Conservation (phyloP, 2,888 invertebrate species). For the Gastracanthus pulcherrimus region DNA sequence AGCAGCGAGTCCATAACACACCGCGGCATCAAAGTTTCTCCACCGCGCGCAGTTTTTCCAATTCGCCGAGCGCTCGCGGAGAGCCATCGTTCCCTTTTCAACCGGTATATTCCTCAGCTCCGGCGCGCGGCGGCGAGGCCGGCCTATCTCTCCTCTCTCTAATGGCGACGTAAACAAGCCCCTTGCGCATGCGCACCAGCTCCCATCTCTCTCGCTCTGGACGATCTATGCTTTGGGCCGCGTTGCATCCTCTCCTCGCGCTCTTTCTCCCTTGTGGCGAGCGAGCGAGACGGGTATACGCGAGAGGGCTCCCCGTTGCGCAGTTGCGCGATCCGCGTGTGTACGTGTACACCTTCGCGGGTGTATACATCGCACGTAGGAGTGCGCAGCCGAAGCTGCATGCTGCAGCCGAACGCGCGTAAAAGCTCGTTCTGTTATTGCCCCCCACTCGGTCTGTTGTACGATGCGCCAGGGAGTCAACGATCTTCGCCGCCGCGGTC, state of each 20-base stretch:
- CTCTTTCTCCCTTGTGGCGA: slow-evolving; percentile 15
- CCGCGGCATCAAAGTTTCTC: no score
- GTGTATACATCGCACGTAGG: no score
- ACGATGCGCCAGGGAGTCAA: slow-evolving; percentile 15
- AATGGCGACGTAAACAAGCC: slow-evolving; percentile 74
- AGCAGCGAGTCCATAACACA: no score
- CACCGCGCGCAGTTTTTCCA: background rate
- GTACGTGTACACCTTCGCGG: no score
- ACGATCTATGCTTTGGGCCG: background rate
- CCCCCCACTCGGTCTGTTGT: background rate
- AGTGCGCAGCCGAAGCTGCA: no score
- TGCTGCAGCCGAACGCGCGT: slow-evolving; percentile 7
- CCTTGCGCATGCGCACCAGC: slow-evolving; percentile 68
- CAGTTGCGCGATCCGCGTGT: no score
- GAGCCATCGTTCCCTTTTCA: no score
- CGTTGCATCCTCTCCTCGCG: background rate
- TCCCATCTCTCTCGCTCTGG: background rate
- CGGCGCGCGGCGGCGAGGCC: background rate
- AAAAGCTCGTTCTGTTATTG: slow-evolving; percentile 39
- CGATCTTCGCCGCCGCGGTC: slow-evolving; percentile 14
- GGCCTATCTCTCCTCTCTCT: slow-evolving; percentile 24
- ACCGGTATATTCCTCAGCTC: no score
- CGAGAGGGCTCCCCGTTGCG: slow-evolving; percentile 24
- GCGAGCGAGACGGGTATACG: slow-evolving; percentile 36
- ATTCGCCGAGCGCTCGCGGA: background rate